Conservation (phyloP, 2,888 invertebrate genomes). For the Drosophila testacea region DNA sequence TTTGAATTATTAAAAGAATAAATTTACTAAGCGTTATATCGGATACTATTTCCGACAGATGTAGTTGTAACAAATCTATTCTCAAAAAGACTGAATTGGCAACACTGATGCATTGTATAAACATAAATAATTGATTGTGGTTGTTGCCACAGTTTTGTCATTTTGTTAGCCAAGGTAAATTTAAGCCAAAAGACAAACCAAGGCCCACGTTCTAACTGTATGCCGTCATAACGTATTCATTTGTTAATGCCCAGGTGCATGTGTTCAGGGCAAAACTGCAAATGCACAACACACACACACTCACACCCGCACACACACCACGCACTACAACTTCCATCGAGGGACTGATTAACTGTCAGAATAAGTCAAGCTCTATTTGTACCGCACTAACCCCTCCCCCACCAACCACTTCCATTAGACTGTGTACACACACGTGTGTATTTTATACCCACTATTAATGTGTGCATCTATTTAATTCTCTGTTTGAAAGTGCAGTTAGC, state of each 20-base stretch:
- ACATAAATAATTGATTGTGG: slow-evolving; percentile 6
- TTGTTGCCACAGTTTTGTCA: slow-evolving; percentile 20
- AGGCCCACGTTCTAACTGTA: slow-evolving; percentile 9
- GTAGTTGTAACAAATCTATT: too few species aligned
- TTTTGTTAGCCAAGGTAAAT: slow-evolving; percentile 10
- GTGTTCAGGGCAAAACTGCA: slow-evolving; percentile 27
- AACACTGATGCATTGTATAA: slow-evolving; percentile 3
- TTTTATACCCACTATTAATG: slow-evolving; percentile 21
- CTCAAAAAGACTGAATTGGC: too few species aligned
- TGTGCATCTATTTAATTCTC: slow-evolving; percentile 34
- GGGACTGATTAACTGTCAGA: slow-evolving; percentile 51
- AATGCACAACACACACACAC: slow-evolving; percentile 16
- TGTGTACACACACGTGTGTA: slow-evolving; percentile 31
- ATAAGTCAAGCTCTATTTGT: slow-evolving; percentile 7
- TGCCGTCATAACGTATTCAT: slow-evolving; percentile 9
- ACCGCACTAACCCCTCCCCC: background rate
- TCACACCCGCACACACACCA: background rate
- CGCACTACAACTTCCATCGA: slow-evolving; percentile 21
- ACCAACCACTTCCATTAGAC: background rate
- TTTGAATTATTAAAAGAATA: too few species aligned
- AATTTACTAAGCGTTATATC: too few species aligned
- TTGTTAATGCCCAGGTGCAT: slow-evolving; percentile 32
- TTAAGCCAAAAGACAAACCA: slow-evolving; percentile 7
- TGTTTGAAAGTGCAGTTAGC: slow-evolving; percentile 46
- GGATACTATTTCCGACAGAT: too few species aligned